Evolutionary conservation across 2,113 vertebrate species (phyloP).

Genomic region (Oreotrochilus melanogaster): DNA sequence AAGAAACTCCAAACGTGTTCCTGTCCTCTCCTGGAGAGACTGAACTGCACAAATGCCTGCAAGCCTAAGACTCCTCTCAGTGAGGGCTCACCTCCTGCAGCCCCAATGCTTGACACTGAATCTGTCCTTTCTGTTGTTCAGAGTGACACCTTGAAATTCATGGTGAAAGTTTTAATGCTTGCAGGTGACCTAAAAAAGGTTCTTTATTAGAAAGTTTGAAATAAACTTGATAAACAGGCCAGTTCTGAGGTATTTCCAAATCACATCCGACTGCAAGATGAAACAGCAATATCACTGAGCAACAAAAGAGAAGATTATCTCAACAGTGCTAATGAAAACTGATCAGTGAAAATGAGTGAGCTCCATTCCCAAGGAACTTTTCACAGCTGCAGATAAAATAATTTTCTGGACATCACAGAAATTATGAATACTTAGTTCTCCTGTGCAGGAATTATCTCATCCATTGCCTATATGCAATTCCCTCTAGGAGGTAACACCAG

Average conservation of each 20-base stretch:
- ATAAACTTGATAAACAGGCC: background rate
- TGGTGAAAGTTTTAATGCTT: too few relatives aligned
- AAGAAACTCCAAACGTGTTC: background rate
- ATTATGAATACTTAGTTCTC: background rate
- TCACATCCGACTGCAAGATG: background rate
- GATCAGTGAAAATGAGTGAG: background rate
- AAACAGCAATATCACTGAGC: background rate
- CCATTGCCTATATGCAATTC: background rate
- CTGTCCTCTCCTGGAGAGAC: background rate
- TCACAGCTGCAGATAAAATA: conserved; percentile 37
- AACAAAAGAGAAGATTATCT: background rate
- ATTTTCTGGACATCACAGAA: conserved; percentile 29
- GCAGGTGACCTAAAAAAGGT: background rate
- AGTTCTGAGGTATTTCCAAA: background rate
- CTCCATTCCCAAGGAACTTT: conserved; percentile 69
- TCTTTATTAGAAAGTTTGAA: background rate
- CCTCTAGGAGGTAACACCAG: background rate
- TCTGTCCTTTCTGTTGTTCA: background rate
- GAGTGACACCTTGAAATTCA: accelerated
- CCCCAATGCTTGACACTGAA: background rate
- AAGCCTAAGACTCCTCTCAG: background rate
- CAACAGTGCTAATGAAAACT: background rate
- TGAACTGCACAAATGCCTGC: background rate
- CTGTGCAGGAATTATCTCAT: background rate
- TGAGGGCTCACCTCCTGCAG: background rate